phyloP scores from a whole-genome alignment of 2,113 vertebrate species.

The Athene noctua region DNA sequence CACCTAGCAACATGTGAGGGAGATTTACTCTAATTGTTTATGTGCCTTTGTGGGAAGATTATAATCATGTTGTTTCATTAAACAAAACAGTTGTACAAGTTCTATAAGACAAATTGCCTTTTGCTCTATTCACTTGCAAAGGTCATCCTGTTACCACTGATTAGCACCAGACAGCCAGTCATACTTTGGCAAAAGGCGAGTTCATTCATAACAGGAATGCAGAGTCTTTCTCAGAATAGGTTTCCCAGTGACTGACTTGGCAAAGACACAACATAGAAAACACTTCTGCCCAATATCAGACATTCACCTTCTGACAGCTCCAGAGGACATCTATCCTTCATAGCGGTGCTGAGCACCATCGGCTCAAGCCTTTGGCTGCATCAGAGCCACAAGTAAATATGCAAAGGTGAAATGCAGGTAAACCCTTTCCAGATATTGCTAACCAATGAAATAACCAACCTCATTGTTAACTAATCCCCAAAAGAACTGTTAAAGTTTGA shows the following conservation, averaged over 20 bases:
- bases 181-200: constrained; percentile 33
- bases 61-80: constrained; percentile 68
- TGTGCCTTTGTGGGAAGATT: constrained; percentile 69
- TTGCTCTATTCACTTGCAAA: constrained; percentile 67
- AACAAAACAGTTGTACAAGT: constrained; percentile 69
- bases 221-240: constrained; percentile 57
- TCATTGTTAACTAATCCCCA: neutral
- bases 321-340: constrained; percentile 38
- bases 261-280: constrained; percentile 36
- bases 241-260: constrained; percentile 64
- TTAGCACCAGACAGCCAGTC: constrained; percentile 33
- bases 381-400: neutral
- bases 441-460: neutral
- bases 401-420: neutral
- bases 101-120: constrained; percentile 67
- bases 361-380: neutral
- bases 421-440: constrained; percentile 31
- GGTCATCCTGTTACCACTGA: constrained; percentile 69
- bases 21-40: constrained; percentile 70
- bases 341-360: neutral
- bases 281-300: constrained; percentile 17
- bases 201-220: constrained; percentile 64
- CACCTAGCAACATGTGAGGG: constrained; percentile 55
- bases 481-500: constrained; percentile 2
- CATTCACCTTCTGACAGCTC: constrained; percentile 50